Base-by-base conservation (phyloP, 1,140 invertebrate genomes). In the Danaus plexippus region DNA sequence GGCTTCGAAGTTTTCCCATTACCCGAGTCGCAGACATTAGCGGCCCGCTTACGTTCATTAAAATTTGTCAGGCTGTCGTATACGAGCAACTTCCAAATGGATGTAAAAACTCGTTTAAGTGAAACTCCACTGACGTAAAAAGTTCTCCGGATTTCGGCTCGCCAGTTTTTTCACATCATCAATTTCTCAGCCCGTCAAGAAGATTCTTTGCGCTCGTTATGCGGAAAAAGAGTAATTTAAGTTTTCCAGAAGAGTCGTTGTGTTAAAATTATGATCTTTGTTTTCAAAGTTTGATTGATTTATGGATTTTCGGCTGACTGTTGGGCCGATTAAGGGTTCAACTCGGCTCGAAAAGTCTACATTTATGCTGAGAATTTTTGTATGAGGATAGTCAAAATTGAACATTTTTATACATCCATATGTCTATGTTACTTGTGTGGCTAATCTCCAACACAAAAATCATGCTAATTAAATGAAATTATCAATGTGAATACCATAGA, bases 201-300 rank as follows among this genome's bases (percentile, higher is more conserved):
- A 83, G 83, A 86, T 86, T 86, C 82, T 86, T 86, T 77, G 80
- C 83, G 83, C 83, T 86, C 73, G 68, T 71, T 77, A 80, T 75
- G 79, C 79, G 77, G 77, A 85, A 85, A 84, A 83, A 83, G 80
- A 75, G 83, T 83, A 83, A 86, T 86, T 86, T 86, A 86, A 86
- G 78, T 84, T 86, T 80, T 85, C 67, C 66, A 73, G 67, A 66
- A 69, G 75, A 80, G 68, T 75, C 78, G 71, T 79, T 83, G 75
- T 71, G 69, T 66, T 57, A 66, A 69, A 84, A 70, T 83, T 86
- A 84, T 86, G 78, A 86, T 84, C 74, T 79, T 84, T 77, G 76
- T 83, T 84, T 32, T 59, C 46, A 75, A 83, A 86, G 63, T 85
- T 85, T 76, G 83, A 84, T 86, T 85, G 80, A 84, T 86, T 86